phyloP scores from a whole-genome alignment of 2,797 vertebrate genomes.

The Clarias pachynema region DNA sequence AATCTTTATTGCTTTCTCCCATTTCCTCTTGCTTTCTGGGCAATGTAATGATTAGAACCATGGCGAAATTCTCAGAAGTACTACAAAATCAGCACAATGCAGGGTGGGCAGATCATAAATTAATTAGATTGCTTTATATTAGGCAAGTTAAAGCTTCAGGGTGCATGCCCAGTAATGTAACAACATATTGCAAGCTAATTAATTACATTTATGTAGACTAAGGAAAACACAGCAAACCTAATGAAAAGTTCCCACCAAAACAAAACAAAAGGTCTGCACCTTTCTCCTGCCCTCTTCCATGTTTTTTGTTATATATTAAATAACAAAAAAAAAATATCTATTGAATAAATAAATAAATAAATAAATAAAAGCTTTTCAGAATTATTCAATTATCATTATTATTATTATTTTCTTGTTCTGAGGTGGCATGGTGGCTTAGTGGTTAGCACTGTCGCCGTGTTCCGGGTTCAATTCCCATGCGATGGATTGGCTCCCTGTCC shows the following conservation, averaged over 20 bases:
- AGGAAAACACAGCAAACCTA: not conserved
- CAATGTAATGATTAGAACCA: not conserved
- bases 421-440: too few relatives aligned
- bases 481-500: too few relatives aligned
- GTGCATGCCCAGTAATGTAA: not conserved
- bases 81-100: not conserved
- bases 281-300: not conserved
- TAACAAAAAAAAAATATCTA: too few relatives aligned
- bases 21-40: slow-evolving; percentile 31
- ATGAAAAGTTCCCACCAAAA: not conserved
- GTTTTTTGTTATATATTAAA: not conserved
- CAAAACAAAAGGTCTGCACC: not conserved
- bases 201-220: not conserved
- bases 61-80: slow-evolving; percentile 5
- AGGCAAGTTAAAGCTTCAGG: not conserved
- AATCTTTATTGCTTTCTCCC: slow-evolving; percentile 25
- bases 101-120: not conserved
- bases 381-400: too few relatives aligned
- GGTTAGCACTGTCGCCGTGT: too few relatives aligned
- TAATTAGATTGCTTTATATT: not conserved
- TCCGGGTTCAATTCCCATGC: too few relatives aligned
- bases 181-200: not conserved
- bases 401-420: too few relatives aligned
- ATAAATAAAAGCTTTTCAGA: too few relatives aligned
- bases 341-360: too few relatives aligned